phyloP scores from a whole-genome alignment of 2,888 invertebrate genomes.

The Perizoma flavofasciatum region DNA sequence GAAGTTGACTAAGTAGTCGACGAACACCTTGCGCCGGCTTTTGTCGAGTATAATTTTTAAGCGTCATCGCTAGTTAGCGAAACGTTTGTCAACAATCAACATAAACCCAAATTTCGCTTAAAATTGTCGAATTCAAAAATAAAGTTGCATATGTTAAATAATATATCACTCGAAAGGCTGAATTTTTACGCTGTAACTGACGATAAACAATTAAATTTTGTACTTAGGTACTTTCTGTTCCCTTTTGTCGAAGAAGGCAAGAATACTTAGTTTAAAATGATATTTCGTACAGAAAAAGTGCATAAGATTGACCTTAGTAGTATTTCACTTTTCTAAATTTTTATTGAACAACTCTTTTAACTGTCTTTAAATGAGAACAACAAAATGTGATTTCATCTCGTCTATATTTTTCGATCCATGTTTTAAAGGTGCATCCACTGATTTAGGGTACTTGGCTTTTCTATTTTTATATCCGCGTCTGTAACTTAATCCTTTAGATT shows the following conservation, averaged over 20 bases:
- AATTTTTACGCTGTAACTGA: slow-evolving; percentile 14
- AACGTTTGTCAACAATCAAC: too few species aligned
- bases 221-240: background rate
- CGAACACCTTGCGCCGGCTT: too few species aligned
- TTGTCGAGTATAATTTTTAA: too few species aligned
- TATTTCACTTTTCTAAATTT: background rate
- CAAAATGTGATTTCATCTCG: slow-evolving; percentile 53
- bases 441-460: slow-evolving; percentile 75
- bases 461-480: slow-evolving; percentile 80
- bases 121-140: slow-evolving; percentile 4
- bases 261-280: background rate
- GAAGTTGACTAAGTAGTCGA: too few species aligned
- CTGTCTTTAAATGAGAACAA: slow-evolving; percentile 14
- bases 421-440: slow-evolving; percentile 65
- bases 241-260: background rate
- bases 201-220: background rate
- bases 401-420: slow-evolving; percentile 77
- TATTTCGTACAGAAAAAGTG: slow-evolving; percentile 7
- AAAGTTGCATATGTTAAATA: too few species aligned
- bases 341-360: background rate
- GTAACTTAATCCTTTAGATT: slow-evolving; percentile 57
- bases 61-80: too few species aligned
- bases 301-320: too few species aligned
- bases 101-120: slow-evolving; percentile 5
- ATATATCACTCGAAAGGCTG: slow-evolving; percentile 27